Evolutionary conservation across 2,797 vertebrate species (phyloP).

Genomic region (Enteromius unitaeniatus): DNA sequence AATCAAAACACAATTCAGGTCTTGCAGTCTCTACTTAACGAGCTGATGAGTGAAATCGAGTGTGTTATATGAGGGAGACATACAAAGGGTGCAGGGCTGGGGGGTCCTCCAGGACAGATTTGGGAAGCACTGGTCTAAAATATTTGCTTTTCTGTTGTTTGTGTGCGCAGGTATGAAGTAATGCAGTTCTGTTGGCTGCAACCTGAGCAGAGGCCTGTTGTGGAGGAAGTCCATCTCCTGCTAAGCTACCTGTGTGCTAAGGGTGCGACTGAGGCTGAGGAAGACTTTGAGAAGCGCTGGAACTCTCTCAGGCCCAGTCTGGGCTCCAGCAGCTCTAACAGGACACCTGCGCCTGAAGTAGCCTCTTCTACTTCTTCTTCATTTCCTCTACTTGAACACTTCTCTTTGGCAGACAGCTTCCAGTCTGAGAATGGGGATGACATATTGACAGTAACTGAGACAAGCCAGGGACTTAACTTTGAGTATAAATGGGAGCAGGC

Average conservation of each 20-base stretch:
- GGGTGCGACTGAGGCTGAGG: conserved; percentile 87
- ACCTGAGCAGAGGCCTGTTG: conserved; percentile 91
- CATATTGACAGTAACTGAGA: conserved; percentile 94
- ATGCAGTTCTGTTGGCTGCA: conserved; percentile 99
- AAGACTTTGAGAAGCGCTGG: conserved; percentile 95
- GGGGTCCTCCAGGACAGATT: no score
- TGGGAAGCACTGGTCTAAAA: neutral
- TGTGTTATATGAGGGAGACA: no score
- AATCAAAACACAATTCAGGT: no score
- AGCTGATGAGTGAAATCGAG: no score
- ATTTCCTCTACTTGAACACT: conserved; percentile 93
- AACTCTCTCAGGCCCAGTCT: conserved; percentile 90
- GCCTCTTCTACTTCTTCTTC: conserved; percentile 80
- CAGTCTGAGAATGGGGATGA: conserved; percentile 89
- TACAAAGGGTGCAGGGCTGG: no score
- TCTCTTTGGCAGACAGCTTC: conserved; percentile 84
- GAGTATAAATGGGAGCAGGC: conserved; percentile 97
- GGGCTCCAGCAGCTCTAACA: conserved; percentile 70
- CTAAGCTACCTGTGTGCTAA: conserved; percentile 93
- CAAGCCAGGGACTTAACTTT: conserved; percentile 94
- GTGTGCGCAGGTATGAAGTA: conserved; percentile 91
- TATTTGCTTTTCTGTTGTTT: neutral
- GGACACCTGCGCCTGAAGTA: conserved; percentile 75
- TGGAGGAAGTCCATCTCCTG: conserved; percentile 93
- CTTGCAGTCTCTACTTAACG: no score